Evolutionary conservation across 2,113 vertebrate genomes (phyloP), one percentile per base, ranked within the genome.

Genomic region (Pyxicephalus adspersus): DNA sequence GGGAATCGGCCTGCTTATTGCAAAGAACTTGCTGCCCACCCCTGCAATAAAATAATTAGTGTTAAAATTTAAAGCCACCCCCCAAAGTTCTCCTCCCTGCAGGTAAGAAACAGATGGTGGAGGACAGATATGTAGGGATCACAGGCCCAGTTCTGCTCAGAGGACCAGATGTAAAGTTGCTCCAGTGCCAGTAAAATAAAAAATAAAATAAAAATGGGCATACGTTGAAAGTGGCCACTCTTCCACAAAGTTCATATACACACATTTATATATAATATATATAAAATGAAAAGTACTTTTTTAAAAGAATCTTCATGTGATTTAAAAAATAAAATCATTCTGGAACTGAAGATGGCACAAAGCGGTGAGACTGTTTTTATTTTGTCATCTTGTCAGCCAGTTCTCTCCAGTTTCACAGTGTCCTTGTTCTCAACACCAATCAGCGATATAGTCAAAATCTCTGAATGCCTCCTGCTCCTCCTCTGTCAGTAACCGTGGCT

Each of bases 401-500:
- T 93, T 87, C 83, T 86, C 87, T 87, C 85, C 88, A 88, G 84
- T 89, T 95, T 97, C 95, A 96, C 96, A 96, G 94, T 93, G 92
- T 91, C 84, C 84, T 86, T 55, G 63, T 83, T 85, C 83, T 94
- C 95, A 98, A 96, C 96, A 98, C 96, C 96, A 98, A 89, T 98
- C 96, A 83, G 96, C 96, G 74, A 98, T 95, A 90, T 98, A 99
- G 89, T 99, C 97, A 90, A 99, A 99, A 93, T 99, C 96, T 86
- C 90, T 93, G 89, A 99, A 99, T 92, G 95, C 94, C 87, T 94
- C 93, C 90, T 99, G 98, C 85, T 99, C 96, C 71, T 95, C 95
- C 66, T 91, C 92, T 29, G 89, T 94, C 85, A 99, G 96, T 91
- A 94, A 89, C 91, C 95, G 90, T 57, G 97, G 96, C 87, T 98